Evolutionary conservation across 1,140 invertebrate species (phyloP), one percentile per base, ranked within the genome.

Genomic region (Acromyrmex echinatior): DNA sequence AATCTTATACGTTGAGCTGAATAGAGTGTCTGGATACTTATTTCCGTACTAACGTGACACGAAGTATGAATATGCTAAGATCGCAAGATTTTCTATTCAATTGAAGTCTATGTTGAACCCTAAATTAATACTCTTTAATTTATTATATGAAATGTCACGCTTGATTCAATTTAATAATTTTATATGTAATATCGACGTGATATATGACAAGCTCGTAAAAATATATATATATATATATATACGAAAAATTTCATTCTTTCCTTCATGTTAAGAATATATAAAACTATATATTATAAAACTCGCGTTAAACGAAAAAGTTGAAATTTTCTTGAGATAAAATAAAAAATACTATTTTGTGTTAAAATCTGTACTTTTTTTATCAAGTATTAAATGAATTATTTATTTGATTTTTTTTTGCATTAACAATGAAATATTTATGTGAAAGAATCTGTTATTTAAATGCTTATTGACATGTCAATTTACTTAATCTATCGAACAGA

Each of bases 1-100:
- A 82, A 90, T 60, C 65, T 18, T 74, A 49, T 49, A 71, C 79
- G 62, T 63, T 31, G 4, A 39, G 7, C 45, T 79, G 56, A 84
- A 84, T 84, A 76, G 70, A 18, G n/a, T 12, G 79, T 58, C 68
- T 60, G 12, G 39, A 49, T 62, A 25, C 39, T 63, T 31, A 31
- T 7, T 28, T 60, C 16, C 14, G 21, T 4, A 14, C n/a, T 25
- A 35, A 21, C 45, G 28, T 31, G 35, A 25, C 53, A 18, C 12
- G 12, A 60, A 60, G 25, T 49, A 58, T 84, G 56, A 84, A 84
- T 84, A 62, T 18, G 16, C 16, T 10, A 73, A 82, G 35, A 21
- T 5, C 14, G 21, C 31, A 14, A 9, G 18, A 21, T 39, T 84
- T 62, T 9, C 35, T 12, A 63, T 49, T 60, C 21, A n/a, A 70